Base-by-base conservation (phyloP, 2,797 vertebrate genomes). In the Micropoecilia bifurca region DNA sequence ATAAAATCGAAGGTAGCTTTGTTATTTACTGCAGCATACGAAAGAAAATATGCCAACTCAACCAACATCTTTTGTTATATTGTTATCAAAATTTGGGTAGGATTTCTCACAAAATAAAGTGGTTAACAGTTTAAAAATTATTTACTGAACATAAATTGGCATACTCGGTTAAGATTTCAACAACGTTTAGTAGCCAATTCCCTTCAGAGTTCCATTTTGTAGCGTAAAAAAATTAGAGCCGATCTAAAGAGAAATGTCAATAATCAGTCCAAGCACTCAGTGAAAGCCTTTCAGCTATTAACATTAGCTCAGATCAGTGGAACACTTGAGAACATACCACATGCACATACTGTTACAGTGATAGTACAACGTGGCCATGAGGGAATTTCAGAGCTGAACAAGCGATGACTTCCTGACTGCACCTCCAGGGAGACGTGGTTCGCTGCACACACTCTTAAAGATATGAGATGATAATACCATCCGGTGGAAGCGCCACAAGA, bases 261-360 rank as follows among this genome's bases (percentile, higher is more conserved):
- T 71, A 81, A 83, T 16, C 63, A 55, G 8, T 25, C 63, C 18
- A 25, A 41, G 22, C 20, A 41, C 63, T 41, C 36, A 68, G 22
- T 6, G 63, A 41, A 68, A 6, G 63, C 33, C 63, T 41, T 68
- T 41, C 36, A 68, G 47, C 30, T 53, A 36, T 33, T 50, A 36
- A 36, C 16, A 22, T 53, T 13, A 22, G n/a, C 41, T 43, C 53
- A 57, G 50, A n/a, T 74, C 36, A 57, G 13, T 55, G 76, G 76
- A 45, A 25, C 33, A 14, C 75, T 76, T 66, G 25, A 55, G 50
- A 69, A 43, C 25, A 30, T 43, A 55, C 20, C 61, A 10, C 55
- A 39, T 76, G 57, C 30, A 4, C 25, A 25, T 14, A 9, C 36
- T 53, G 47, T 25, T n/a, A 8, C 20, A 68, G n/a, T 41, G 36